Percentiles rank a stretch among this genome's conserved stretches.
These are phyloP conservation scores for Nycticebus coucang DNA, from an alignment of 2,113 vertebrate genomes.

Conservation along the genomic window DNA sequence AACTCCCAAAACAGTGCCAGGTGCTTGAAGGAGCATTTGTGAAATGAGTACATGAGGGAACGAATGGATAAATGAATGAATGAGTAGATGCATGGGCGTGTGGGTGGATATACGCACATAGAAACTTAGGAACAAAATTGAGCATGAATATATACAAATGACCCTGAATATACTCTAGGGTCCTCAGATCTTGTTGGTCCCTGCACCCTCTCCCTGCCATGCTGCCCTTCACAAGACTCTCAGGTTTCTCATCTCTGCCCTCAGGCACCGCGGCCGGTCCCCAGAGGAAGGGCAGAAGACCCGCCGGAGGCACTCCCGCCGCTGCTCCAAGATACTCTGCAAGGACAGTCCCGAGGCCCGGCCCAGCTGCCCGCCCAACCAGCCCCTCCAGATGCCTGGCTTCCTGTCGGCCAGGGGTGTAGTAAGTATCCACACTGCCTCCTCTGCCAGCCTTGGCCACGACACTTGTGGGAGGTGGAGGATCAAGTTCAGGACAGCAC, in stretches of 20 bases:
- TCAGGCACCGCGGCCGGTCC: constrained; percentile 87
- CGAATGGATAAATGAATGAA: background rate
- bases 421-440: constrained; percentile 90
- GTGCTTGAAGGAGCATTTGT: background rate
- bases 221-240: background rate
- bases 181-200: background rate
- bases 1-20: background rate
- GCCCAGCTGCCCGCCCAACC: constrained; percentile 79
- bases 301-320: constrained; percentile 78
- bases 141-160: background rate
- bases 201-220: background rate
- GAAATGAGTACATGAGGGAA: background rate
- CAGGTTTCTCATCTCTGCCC: constrained; percentile 1
- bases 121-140: background rate
- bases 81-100: background rate
- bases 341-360: constrained; percentile 82
- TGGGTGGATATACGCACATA: background rate
- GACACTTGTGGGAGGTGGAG: constrained; percentile 58
- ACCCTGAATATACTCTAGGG: background rate
- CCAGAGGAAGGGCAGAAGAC: constrained; percentile 85
- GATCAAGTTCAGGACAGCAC: constrained; percentile 53
- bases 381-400: constrained; percentile 85
- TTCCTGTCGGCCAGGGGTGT: constrained; percentile 89
- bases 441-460: constrained; percentile 69
- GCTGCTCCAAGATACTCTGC: constrained; percentile 74